phyloP scores from a whole-genome alignment of 2,797 vertebrate species.

The Macropus fuliginosus region DNA sequence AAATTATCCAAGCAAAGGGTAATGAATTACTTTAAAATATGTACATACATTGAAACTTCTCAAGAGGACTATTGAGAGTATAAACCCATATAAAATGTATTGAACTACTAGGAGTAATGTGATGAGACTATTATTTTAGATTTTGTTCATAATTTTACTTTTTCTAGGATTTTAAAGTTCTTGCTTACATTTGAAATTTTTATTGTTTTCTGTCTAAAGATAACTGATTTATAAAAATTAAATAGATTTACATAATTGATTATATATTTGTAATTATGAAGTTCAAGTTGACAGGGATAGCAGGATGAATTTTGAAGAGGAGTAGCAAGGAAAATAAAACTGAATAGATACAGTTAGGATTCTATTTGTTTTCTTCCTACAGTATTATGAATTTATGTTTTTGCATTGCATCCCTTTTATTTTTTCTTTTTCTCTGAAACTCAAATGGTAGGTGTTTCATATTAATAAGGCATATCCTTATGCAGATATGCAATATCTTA shows the following conservation, averaged over 20 bases:
- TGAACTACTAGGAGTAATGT: not conserved
- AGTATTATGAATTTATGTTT: not conserved
- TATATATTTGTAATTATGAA: not conserved
- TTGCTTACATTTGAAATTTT: not conserved
- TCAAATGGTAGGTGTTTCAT: not conserved
- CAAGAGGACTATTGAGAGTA: not conserved
- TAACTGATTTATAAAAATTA: not conserved
- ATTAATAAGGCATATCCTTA: not conserved
- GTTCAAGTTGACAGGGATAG: not conserved
- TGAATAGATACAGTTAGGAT: not conserved
- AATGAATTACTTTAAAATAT: no score
- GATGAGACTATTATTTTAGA: not conserved
- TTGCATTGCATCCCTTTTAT: not conserved
- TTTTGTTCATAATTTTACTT: not conserved
- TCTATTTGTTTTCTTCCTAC: not conserved
- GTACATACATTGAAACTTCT: no score
- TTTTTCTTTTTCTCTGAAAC: not conserved
- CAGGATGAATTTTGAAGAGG: not conserved
- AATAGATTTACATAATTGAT: not conserved
- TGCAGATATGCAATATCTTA: not conserved
- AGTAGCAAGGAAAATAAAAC: not conserved
- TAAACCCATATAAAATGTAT: not conserved
- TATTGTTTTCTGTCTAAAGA: not conserved
- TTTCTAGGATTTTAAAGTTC: not conserved
- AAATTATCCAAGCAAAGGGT: not conserved